phyloP scores from a whole-genome alignment of 2,888 invertebrate species.

The Calephelis perditalis region DNA sequence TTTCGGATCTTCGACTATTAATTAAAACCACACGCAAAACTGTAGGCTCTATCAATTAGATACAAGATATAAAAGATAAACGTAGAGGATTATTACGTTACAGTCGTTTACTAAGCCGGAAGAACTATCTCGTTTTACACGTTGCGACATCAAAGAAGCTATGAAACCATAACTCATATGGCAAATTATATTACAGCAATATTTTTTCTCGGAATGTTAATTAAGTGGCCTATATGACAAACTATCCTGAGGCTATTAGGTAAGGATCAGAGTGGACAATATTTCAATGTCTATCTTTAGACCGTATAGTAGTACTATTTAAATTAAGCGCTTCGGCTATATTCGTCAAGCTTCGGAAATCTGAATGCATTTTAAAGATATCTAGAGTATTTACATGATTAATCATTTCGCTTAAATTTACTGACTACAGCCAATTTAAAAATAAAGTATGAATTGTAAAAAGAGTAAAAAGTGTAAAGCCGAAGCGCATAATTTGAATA shows the following conservation, averaged over 20 bases:
- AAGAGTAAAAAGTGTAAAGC: too few species aligned
- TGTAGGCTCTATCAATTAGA: neutral
- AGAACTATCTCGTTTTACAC: neutral
- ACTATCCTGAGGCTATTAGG: neutral
- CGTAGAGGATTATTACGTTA: neutral
- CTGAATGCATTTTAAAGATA: too few species aligned
- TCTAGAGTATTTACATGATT: too few species aligned
- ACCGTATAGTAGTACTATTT: too few species aligned
- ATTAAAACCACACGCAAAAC: neutral
- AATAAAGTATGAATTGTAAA: too few species aligned
- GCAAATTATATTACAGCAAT: conserved; percentile 1
- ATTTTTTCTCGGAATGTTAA: neutral
- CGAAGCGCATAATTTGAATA: too few species aligned
- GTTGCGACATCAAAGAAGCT: neutral
- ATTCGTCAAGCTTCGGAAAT: too few species aligned
- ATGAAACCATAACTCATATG: conserved; percentile 1
- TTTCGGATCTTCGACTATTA: neutral
- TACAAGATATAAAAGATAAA: conserved; percentile 2
- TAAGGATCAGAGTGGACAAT: too few species aligned
- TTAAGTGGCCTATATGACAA: neutral
- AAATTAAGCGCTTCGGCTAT: too few species aligned
- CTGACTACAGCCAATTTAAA: too few species aligned
- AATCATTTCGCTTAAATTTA: too few species aligned
- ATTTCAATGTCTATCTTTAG: too few species aligned
- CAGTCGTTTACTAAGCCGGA: neutral